Evolutionary conservation across 2,888 invertebrate species (phyloP).

Genomic region (Drosophila gaucha): DNA sequence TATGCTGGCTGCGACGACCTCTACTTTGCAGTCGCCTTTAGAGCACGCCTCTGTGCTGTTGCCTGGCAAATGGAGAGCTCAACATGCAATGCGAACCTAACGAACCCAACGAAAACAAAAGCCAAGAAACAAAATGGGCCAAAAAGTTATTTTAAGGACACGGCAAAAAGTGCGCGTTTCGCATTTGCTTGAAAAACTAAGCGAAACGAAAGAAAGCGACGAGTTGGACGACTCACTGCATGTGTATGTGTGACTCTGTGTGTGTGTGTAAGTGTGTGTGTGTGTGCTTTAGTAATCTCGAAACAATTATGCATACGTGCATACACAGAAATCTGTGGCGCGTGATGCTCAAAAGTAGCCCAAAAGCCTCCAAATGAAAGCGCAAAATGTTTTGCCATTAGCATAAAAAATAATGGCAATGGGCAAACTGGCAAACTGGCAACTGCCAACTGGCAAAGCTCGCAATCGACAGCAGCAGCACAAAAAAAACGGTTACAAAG

Average conservation of each 20-base stretch:
- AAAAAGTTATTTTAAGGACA: conserved; percentile 80
- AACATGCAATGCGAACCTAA: conserved; percentile 34
- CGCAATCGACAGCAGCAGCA: conserved; percentile 16
- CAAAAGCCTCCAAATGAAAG: conserved; percentile 74
- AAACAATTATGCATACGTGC: conserved; percentile 80
- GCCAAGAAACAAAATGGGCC: conserved; percentile 76
- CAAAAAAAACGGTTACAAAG: neutral
- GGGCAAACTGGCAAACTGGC: conserved; percentile 34
- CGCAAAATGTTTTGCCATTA: conserved; percentile 74
- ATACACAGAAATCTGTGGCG: conserved; percentile 73
- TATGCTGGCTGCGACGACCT: neutral
- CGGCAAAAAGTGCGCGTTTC: conserved; percentile 39
- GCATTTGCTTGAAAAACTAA: conserved; percentile 28
- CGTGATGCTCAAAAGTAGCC: conserved; percentile 71
- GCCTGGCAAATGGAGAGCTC: conserved; percentile 21
- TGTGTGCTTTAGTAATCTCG: conserved; percentile 61
- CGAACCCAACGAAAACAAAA: conserved; percentile 52
- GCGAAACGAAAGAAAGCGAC: conserved; percentile 23
- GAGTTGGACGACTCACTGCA: conserved; percentile 1
- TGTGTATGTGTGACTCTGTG: conserved; percentile 4
- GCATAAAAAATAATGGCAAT: conserved; percentile 76
- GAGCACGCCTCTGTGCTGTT: conserved; percentile 27
- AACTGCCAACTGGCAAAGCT: conserved; percentile 33
- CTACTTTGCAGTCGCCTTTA: too few species aligned
- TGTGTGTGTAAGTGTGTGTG: conserved; percentile 8